Evolutionary conservation across 2,113 vertebrate genomes (phyloP), one percentile per base, ranked within the genome.

Genomic region (Pungitius pungitius): DNA sequence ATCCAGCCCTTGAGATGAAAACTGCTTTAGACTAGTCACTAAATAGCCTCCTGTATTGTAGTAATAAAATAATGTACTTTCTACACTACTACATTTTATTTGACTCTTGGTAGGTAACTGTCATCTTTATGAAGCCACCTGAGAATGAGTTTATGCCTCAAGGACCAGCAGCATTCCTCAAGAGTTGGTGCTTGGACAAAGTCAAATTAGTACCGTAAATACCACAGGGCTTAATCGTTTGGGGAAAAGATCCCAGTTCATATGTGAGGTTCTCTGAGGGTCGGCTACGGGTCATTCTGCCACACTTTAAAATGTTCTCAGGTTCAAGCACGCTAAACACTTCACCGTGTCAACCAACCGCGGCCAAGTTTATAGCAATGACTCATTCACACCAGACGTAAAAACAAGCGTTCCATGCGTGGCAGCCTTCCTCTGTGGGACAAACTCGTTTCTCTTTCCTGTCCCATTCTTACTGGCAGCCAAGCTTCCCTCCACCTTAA

Each of bases 241-340:
- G 45, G 51, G 49, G 40, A 39, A 56, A 39, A 15, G 39, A 35
- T 51, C 26, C 24, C 12, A 35, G 58, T 67, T 52, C 18, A 59
- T 47, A 8, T 49, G 35, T 75, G 45, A 56, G 30, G 24, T 60
- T 75, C 54, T 64, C 45, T 67, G 26, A 57, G 64, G 63, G 52
- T 73, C 68, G 68, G 1, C 11, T 35, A 17, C 7, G 55, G 73
- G 39, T 70, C 64, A 69, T 27, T 73, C 37, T 60, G 76, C 11
- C 52, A 51, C 49, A 85, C 26, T 49, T 52, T 11, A 30, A 37
- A 17, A 40, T 42, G 14, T 75, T 52, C 39, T 39, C 52, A 69
- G 70, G 1, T 12, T 65, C n/a, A n/a, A 39, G 0, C 3, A 9
- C 22, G 51, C 0, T 13, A 47, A 37, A 43, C 35, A 18, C 2